These are phyloP conservation scores for Pachymerium ferrugineum DNA, from an alignment of 2,888 invertebrate species.

Conservation along the genomic window DNA sequence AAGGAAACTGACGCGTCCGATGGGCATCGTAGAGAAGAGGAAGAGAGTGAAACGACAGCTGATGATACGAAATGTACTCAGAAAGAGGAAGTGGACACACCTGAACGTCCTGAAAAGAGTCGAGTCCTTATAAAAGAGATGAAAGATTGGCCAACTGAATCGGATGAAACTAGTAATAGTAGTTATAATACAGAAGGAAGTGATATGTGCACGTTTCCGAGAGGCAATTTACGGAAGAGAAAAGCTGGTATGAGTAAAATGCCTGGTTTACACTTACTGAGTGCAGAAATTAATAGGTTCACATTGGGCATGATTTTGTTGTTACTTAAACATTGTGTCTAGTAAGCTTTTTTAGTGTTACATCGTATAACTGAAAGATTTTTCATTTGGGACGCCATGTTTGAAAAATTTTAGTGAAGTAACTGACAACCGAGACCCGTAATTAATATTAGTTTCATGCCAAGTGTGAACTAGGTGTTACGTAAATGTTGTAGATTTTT, in stretches of 20 bases:
- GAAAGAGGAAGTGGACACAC: not conserved
- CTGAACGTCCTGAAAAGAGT: too few species aligned
- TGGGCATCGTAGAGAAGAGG: not conserved
- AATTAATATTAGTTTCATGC: not conserved
- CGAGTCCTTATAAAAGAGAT: too few species aligned
- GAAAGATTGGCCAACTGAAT: not conserved
- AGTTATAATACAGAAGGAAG: slow-evolving; percentile 36
- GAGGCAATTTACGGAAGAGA: slow-evolving; percentile 14
- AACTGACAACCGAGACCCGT: not conserved
- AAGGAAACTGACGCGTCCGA: not conserved
- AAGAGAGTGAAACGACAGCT: not conserved
- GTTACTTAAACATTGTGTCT: not conserved
- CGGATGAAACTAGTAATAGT: slow-evolving; percentile 34
- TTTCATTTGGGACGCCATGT: not conserved
- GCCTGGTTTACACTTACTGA: too few species aligned
- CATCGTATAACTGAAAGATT: not conserved
- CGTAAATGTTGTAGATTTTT: not conserved
- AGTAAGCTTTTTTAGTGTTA: not conserved
- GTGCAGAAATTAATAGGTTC: not conserved
- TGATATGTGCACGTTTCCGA: slow-evolving; percentile 31
- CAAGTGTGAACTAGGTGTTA: too few species aligned
- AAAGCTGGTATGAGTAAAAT: slow-evolving; percentile 9
- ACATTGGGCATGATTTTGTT: not conserved
- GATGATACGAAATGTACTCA: not conserved
- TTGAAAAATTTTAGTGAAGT: not conserved